Evolutionary conservation across 1,140 invertebrate genomes (phyloP), one percentile per base, ranked within the genome.

Genomic region (Drosophila paulistorum): DNA sequence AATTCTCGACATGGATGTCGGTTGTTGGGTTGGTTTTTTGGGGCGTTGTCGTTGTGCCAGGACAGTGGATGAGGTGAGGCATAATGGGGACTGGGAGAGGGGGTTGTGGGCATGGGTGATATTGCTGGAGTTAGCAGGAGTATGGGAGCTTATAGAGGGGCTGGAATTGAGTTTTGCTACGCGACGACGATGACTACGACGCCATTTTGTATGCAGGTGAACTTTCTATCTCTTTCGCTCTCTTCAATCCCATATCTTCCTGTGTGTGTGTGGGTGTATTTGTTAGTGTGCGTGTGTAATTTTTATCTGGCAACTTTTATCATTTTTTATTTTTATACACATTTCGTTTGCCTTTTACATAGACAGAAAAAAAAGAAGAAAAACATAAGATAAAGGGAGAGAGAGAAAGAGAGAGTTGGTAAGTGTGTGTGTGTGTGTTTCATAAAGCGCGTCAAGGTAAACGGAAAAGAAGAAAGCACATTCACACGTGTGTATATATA

Each of bases 261-360:
- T 45, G 35, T 59, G 67, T 64, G 66, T 59, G 55, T 37, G 54
- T 70, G 51, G 42, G 58, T 26, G 20, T 42, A 23, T 37, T 30
- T 64, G 66, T 54, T 57, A 45, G 67, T 65, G 77, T 78, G 82
- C 60, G 77, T 80, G 76, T 77, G 79, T 84, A 89, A 87, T 87
- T 87, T 89, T 87, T 89, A 87, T 87, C 83, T 87, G 83, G 76
- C 84, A 87, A 87, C 83, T 87, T 87, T 87, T 87, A 87, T 89
- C 76, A 87, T 87, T 87, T 87, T 87, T 87, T 86, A 85, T 85
- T 86, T 85, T 85, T 74, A 76, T 86, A 75, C 82, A 75, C 78
- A 85, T 86, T 85, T 85, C 74, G 82, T 72, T 68, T 81, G 82
- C 60, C 67, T 68, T 78, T 71, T 57, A 41, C 65, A 57, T 13